Percentiles rank a stretch among this genome's conserved stretches.
These are phyloP conservation scores for Carassius gibelio DNA, from an alignment of 2,113 vertebrate species.

Conservation along the genomic window DNA sequence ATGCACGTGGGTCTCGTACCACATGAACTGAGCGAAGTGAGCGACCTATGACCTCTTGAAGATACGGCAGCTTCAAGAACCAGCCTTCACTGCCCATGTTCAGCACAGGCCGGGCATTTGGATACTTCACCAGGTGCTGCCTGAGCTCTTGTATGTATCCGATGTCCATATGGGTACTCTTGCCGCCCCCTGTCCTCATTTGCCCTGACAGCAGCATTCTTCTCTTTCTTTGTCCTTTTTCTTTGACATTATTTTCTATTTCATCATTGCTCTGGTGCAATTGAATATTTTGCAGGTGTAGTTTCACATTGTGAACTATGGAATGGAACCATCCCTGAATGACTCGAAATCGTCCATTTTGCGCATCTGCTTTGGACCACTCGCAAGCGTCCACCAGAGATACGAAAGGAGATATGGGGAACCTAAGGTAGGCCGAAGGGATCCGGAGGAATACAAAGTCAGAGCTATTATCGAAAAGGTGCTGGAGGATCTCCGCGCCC, in stretches of 20 bases:
- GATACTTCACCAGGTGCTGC: slow-evolving; percentile 75
- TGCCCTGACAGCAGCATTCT: slow-evolving; percentile 40
- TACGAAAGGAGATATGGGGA: slow-evolving; percentile 78
- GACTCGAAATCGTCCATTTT: slow-evolving; percentile 72
- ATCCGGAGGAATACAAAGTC: slow-evolving; percentile 84
- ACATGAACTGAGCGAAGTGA: slow-evolving; percentile 79
- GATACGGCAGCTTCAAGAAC: slow-evolving; percentile 84
- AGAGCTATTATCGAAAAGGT: slow-evolving; percentile 84
- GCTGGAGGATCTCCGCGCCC: slow-evolving; percentile 85
- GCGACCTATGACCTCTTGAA: slow-evolving; percentile 80
- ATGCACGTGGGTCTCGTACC: slow-evolving; percentile 83
- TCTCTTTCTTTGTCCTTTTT: slow-evolving; percentile 47
- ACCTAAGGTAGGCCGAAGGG: slow-evolving; percentile 79
- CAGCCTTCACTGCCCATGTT: slow-evolving; percentile 84
- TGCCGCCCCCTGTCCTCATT: slow-evolving; percentile 52
- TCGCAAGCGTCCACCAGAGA: slow-evolving; percentile 84
- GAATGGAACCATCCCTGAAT: slow-evolving; percentile 86
- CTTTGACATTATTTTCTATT: slow-evolving; percentile 61
- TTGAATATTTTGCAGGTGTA: slow-evolving; percentile 85
- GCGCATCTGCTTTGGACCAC: slow-evolving; percentile 77
- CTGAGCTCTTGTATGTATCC: slow-evolving; percentile 80
- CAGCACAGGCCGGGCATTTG: slow-evolving; percentile 81
- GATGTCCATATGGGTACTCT: slow-evolving; percentile 74
- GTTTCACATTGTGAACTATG: slow-evolving; percentile 76
- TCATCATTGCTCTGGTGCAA: slow-evolving; percentile 73